phyloP scores from a whole-genome alignment of 2,888 invertebrate genomes.

The Linyphia triangularis region DNA sequence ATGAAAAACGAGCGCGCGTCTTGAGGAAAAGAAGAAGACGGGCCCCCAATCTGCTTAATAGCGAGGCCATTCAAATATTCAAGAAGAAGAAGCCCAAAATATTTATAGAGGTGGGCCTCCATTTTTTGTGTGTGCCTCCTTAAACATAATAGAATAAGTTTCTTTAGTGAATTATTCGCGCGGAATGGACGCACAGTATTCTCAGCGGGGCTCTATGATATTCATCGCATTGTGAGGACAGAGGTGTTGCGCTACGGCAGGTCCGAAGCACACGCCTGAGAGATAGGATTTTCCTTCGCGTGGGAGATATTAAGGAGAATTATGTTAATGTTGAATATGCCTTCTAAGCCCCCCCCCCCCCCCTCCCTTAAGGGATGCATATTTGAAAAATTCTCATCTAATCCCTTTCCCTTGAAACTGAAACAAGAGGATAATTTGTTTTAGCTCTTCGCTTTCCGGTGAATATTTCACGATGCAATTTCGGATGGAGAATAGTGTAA shows the following conservation, averaged over 20 bases:
- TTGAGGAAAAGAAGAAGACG: no score
- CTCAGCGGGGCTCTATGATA: slow-evolving; percentile 60
- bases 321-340: slow-evolving; percentile 43
- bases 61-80: slow-evolving; percentile 73
- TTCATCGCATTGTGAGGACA: slow-evolving; percentile 60
- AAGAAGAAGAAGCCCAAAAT: slow-evolving; percentile 56
- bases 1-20: slow-evolving; percentile 73
- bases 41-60: slow-evolving; percentile 68
- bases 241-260: slow-evolving; percentile 59
- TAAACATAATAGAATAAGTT: slow-evolving; percentile 74
- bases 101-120: slow-evolving; percentile 57
- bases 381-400: slow-evolving; percentile 21
- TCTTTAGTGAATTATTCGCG: slow-evolving; percentile 62
- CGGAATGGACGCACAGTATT: slow-evolving; percentile 51
- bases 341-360: background rate
- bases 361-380: no score
- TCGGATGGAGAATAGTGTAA: background rate
- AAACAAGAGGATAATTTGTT: slow-evolving; percentile 12
- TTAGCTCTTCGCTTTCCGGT: background rate
- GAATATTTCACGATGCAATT: background rate
- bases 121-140: background rate
- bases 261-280: slow-evolving; percentile 45
- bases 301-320: slow-evolving; percentile 45
- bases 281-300: slow-evolving; percentile 39
- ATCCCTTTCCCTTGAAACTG: background rate